A percentile compares a stretch with the other conserved stretches of the same genome.
Conservation (phyloP, 2,888 invertebrate genomes). For the Apotomis betuletana region DNA sequence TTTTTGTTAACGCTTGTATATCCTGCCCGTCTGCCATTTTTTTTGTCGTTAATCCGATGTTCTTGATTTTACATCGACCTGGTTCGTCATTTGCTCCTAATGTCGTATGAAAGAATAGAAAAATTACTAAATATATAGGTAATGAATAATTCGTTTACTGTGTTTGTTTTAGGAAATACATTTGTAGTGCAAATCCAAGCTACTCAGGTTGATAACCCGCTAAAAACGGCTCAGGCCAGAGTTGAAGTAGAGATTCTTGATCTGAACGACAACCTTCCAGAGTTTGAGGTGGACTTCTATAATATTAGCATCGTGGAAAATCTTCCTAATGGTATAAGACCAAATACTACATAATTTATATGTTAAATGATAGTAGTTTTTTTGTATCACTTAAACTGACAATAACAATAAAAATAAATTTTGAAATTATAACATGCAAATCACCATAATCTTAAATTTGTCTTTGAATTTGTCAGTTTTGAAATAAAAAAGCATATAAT, state of each 20-base stretch:
- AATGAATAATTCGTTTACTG: not conserved
- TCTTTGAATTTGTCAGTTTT: not conserved
- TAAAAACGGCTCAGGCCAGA: conserved; percentile 88
- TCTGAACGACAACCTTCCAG: conserved; percentile 92
- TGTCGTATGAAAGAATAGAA: too few relatives aligned
- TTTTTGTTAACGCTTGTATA: too few relatives aligned
- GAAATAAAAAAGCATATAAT: not conserved
- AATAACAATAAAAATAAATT: too few relatives aligned
- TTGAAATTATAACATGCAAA: too few relatives aligned
- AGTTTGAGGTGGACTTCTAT: conserved; percentile 94
- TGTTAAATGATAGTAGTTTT: too few relatives aligned
- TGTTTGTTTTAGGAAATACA: conserved; percentile 81
- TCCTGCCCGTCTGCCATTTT: too few relatives aligned
- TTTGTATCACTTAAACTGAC: too few relatives aligned
- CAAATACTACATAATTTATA: too few relatives aligned
- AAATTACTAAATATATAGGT: too few relatives aligned
- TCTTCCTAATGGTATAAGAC: conserved; percentile 88
- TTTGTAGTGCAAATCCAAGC: conserved; percentile 91
- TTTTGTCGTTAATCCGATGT: too few relatives aligned
- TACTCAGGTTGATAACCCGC: conserved; percentile 89
- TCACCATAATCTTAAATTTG: not conserved
- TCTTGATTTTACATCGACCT: too few relatives aligned
- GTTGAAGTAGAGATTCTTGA: conserved; percentile 90
- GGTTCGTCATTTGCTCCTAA: too few relatives aligned
- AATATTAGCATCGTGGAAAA: conserved; percentile 97